phyloP scores from a whole-genome alignment of 1,140 invertebrate genomes.

The Bombus turneri region DNA sequence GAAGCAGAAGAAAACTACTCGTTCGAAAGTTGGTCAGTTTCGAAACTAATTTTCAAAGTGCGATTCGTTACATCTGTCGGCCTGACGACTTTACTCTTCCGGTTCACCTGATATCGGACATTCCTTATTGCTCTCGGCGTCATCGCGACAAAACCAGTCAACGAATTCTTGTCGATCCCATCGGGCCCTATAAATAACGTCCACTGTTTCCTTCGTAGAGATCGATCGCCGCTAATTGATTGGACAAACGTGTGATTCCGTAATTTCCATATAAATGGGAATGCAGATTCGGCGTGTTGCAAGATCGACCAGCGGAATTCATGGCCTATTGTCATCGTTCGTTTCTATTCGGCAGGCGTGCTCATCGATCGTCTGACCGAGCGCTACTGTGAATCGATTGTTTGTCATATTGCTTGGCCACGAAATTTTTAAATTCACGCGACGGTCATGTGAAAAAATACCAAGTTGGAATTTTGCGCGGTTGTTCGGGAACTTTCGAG shows the following conservation, averaged over 20 bases:
- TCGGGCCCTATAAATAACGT: slow-evolving; percentile 33
- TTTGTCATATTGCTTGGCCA: slow-evolving; percentile 8
- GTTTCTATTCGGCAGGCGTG: slow-evolving; percentile 39
- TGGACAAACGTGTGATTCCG: slow-evolving; percentile 65
- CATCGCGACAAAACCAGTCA: not conserved
- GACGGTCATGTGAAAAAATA: not conserved
- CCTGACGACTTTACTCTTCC: not conserved
- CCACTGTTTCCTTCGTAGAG: not conserved
- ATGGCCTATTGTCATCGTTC: slow-evolving; percentile 52
- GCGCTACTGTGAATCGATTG: slow-evolving; percentile 25
- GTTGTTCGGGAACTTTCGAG: not conserved
- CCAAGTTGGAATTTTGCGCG: not conserved
- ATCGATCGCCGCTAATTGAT: slow-evolving; percentile 62
- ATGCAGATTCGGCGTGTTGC: slow-evolving; percentile 62
- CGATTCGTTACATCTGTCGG: slow-evolving; percentile 29
- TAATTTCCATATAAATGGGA: slow-evolving; percentile 69
- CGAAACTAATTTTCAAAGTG: slow-evolving; percentile 17
- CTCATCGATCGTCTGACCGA: slow-evolving; percentile 26
- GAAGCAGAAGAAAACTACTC: not conserved
- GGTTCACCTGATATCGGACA: not conserved
- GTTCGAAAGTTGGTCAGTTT: not conserved
- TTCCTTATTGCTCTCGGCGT: not conserved
- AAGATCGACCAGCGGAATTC: slow-evolving; percentile 47
- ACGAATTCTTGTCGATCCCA: not conserved
- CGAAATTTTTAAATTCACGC: slow-evolving; percentile 3